Evolutionary conservation across 2,797 vertebrate genomes (phyloP).

Genomic region (Huso huso): DNA sequence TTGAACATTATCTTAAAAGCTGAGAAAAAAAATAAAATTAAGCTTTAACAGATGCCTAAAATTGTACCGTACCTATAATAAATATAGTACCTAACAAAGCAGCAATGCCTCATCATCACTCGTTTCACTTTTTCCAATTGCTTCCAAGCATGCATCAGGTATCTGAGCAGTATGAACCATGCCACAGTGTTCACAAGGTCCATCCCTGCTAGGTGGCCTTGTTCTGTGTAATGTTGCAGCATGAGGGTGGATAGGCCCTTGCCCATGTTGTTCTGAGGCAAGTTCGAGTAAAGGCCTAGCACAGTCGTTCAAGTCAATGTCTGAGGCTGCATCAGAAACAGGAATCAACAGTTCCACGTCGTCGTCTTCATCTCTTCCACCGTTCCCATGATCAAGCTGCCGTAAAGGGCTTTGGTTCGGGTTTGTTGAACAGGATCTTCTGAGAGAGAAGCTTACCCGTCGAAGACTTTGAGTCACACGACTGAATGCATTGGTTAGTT

Average conservation of each 20-base stretch:
- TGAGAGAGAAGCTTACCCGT: constrained; percentile 71
- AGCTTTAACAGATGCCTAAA: constrained; percentile 11
- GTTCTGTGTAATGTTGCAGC: constrained; percentile 43
- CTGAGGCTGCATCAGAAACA: constrained; percentile 61
- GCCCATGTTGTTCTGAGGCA: constrained; percentile 54
- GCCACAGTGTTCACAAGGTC: constrained; percentile 86
- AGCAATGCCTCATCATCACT: constrained; percentile 93
- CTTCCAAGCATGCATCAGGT: constrained; percentile 78
- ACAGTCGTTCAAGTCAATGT: constrained; percentile 67
- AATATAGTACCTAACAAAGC: constrained; percentile 72
- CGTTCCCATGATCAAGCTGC: constrained; percentile 73
- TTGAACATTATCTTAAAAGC: background rate
- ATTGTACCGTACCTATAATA: constrained; percentile 6
- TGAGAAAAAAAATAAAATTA: background rate
- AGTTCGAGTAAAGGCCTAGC: constrained; percentile 77
- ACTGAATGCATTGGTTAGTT: constrained; percentile 67
- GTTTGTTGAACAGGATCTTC: constrained; percentile 49
- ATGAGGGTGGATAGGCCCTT: constrained; percentile 46
- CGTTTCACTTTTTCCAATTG: constrained; percentile 70
- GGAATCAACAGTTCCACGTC: constrained; percentile 93
- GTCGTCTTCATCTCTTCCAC: constrained; percentile 79
- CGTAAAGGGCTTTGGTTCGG: constrained; percentile 85
- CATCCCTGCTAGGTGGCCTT: constrained; percentile 62
- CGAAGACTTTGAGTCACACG: constrained; percentile 81
- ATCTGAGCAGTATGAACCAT: constrained; percentile 91